Evolutionary conservation across 2,797 vertebrate genomes (phyloP), one percentile per base, ranked within the genome.

Genomic region (Pantherophis alleghaniensis): DNA sequence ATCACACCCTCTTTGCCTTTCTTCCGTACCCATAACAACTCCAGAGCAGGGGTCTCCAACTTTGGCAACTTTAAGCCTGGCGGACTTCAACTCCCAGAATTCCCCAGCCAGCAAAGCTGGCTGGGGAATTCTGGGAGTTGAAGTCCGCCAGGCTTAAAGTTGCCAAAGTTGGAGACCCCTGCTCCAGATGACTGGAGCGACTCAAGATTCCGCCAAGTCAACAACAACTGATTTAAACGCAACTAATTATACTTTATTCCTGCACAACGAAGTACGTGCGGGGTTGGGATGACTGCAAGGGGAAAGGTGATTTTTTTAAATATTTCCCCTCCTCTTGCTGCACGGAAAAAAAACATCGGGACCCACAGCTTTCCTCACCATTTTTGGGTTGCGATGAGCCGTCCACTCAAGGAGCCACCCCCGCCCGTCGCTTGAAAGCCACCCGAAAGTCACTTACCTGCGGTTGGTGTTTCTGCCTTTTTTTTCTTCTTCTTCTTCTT

Each of bases 371-470:
- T 53, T 57, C 42, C 22, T 66, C 79, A 9, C 37, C 10, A 6
- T 51, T 10, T 26, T 28, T 13, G 63, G 20, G 26, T 24, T 51
- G 92, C 0, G 37, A 16, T 1, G 74, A 20, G 22, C 0, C 20
- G 3, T 4, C 83, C 63, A 24, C 83, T 42, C n/a, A 24, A 63
- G 47, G 26, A 88, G 2, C 7, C n/a, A 26, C 42, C 55, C 0
- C 18, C 69, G 63, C 37, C 13, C 7, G 18, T 28, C 24, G 5
- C n/a, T 13, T 4, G 2, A 20, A n/a, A n/a, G 51, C 10, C 5
- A n/a, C 26, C n/a, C 22, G 12, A 11, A n/a, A 28, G 6, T 5
- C 53, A 37, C 95, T 4, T 94, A 96, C 96, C 96, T 95, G 95
- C 47, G 55, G n/a, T 47, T 86, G 6, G 57, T 0, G 7, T 13